Evolutionary conservation across 1,140 invertebrate genomes (phyloP).

Genomic region (Zaprionus capensis): DNA sequence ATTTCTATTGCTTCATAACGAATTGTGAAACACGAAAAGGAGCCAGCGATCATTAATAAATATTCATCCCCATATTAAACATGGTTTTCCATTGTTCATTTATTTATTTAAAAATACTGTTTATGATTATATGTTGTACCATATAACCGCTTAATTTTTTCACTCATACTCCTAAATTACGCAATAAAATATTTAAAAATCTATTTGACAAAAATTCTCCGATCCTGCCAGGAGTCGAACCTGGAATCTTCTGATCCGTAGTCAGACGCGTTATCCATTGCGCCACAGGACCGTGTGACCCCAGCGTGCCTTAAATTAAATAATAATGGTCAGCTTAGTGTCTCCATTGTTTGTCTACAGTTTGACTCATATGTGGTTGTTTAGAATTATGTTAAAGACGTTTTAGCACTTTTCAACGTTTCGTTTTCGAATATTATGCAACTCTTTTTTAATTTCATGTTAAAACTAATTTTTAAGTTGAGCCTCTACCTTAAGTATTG

Average conservation of each 20-base stretch:
- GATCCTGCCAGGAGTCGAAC: slow-evolving; percentile 90
- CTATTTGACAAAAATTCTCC: slow-evolving; percentile 34
- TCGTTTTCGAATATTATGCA: background rate
- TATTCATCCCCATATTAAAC: too few species aligned
- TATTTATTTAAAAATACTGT: too few species aligned
- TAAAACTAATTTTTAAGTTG: background rate
- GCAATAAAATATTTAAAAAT: too few species aligned
- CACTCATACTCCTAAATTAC: too few species aligned
- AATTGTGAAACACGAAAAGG: too few species aligned
- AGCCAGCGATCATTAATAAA: too few species aligned
- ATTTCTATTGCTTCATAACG: too few species aligned
- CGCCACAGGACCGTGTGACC: slow-evolving; percentile 87
- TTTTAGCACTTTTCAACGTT: background rate
- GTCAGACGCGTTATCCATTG: slow-evolving; percentile 90
- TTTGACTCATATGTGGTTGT: background rate
- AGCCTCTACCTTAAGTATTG: background rate
- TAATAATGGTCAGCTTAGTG: background rate
- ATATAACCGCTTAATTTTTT: too few species aligned
- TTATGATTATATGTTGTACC: too few species aligned
- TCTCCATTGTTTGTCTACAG: background rate
- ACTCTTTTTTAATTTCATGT: background rate
- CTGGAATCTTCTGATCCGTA: slow-evolving; percentile 90
- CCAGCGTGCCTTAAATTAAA: background rate
- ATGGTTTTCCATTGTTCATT: too few species aligned
- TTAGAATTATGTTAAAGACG: too few species aligned